Base-by-base conservation (phyloP, 2,113 vertebrate genomes). In the Corythoichthys intestinalis region DNA sequence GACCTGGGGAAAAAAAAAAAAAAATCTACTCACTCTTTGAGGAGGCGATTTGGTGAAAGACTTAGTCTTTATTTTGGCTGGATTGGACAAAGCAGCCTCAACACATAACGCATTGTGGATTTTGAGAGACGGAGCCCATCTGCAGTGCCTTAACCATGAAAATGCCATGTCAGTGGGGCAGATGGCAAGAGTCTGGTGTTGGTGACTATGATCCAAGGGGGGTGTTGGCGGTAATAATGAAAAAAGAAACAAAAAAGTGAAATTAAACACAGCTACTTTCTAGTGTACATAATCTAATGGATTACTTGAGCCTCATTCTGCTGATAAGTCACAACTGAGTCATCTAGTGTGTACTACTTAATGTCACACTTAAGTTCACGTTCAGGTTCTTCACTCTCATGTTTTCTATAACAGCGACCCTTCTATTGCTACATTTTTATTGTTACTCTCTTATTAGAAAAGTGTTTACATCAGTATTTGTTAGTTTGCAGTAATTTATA, bases 381-480 rank as follows among this genome's bases (percentile, higher is more conserved):
- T 34, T 56, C 20, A 4, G 14, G 48, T 2, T 49, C 48, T 49
- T 49, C 12, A 49, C 15, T 49, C 48, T 14, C 13, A 49, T 49
- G 8, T 47, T 47, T 47, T 2, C 9, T 11, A 47, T 47, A 2
- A 8, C 46, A 47, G 46, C 9, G 5, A 47, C 46, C 46, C 48
- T 49, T 49, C 12, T 15, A 4, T 49, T 12, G 13, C 15, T 12
- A 14, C 13, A 12, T 4, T 41, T 41, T 60, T 4, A 14, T 39
- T 0, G 14, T 60, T 9, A 6, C 1, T 6, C 2, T 37, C 20
- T 13, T 6, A 37, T 39, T 41, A 3, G 1, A 60, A 60, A 60
- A n/a, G 3, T 60, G 62, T 80, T 65, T 64, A 54, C 70, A 73
- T 63, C 20, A 76, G 46, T 61, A 65, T 38, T 28, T 61, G 63